Evolutionary conservation across 2,888 invertebrate species (phyloP), one percentile per base, ranked within the genome.

Genomic region (Desoria tigrina): DNA sequence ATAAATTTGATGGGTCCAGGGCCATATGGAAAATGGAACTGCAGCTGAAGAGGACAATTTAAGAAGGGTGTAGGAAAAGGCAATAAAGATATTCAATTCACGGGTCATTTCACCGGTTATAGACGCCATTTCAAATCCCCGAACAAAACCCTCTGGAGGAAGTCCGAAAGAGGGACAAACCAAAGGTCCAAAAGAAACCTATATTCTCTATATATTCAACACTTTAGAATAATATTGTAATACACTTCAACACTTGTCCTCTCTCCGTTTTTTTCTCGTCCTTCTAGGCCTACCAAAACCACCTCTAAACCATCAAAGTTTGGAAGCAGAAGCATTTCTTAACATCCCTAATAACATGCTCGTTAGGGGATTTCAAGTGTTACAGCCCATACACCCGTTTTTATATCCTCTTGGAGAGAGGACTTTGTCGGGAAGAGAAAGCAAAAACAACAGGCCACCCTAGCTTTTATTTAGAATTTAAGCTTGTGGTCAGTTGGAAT

Each of bases 41-140:
- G 32, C n/a, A n/a, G n/a, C n/a, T n/a, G 32, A 4, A 32, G 32
- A 32, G 32, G 32, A 32, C n/a, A n/a, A n/a, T n/a, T n/a, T 32
- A 32, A 11, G 32, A 32, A 32, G 32, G 45, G 45, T 11, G 39
- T 21, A 21, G 21, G 45, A 45, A 45, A 45, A 45, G 45, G 45
- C 45, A 23, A 51, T 51, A 51, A 51, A 51, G 51, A 26, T 24
- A 51, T 27, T 51, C 51, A 51, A 51, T 51, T 51, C 27, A 51
- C 16, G 51, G 51, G 51, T 51, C 51, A 51, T 51, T 51, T 51
- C 24, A 27, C 27, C 16, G 45, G 45, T 51, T 26, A 51, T 51
- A 14, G 51, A 51, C 21, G 51, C 16, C 51, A 51, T 51, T 51
- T 6, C 51, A 51, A 45, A 45, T 45, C 45, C 45, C 45, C 4